Conservation (phyloP, 2,888 invertebrate genomes). For the Synanthedon formicaeformis region DNA sequence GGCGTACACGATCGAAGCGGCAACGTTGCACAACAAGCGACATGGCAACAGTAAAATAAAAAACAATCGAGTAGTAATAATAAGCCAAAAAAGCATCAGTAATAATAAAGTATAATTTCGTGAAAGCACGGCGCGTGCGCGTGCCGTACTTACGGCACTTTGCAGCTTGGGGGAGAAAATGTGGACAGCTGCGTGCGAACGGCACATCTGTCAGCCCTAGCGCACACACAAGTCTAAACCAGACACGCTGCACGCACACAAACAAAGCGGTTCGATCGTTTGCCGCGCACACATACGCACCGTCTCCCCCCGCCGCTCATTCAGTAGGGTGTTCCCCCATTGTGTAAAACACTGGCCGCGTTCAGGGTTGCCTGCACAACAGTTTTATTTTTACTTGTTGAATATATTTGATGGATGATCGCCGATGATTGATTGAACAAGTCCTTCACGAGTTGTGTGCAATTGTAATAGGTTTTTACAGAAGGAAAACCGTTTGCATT, state of each 20-base stretch:
- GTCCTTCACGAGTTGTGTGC: constrained; percentile 34
- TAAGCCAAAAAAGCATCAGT: constrained; percentile 36
- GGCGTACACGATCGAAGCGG: not conserved
- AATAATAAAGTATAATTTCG: constrained; percentile 64
- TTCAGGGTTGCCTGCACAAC: constrained; percentile 48
- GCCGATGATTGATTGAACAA: constrained; percentile 55
- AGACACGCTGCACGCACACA: constrained; percentile 17
- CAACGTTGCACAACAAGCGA: constrained; percentile 6
- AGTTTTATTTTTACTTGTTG: constrained; percentile 70
- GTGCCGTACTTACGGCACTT: constrained; percentile 54
- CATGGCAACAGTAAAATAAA: constrained; percentile 48
- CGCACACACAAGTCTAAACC: constrained; percentile 8
- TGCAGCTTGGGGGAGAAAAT: constrained; percentile 35
- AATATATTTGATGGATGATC: constrained; percentile 63
- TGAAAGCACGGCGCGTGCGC: constrained; percentile 63
- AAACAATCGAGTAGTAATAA: constrained; percentile 40
- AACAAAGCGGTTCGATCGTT: constrained; percentile 3
- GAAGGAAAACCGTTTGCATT: not conserved
- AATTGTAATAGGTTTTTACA: constrained; percentile 40
- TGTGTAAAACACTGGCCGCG: constrained; percentile 19
- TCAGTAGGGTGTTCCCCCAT: constrained; percentile 45
- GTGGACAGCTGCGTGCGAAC: constrained; percentile 56
- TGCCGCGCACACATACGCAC: constrained; percentile 21
- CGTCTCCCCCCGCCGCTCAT: constrained; percentile 22
- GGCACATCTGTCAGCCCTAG: constrained; percentile 56